Conservation (phyloP, 1,140 invertebrate species). For the Procambarus clarkii region DNA sequence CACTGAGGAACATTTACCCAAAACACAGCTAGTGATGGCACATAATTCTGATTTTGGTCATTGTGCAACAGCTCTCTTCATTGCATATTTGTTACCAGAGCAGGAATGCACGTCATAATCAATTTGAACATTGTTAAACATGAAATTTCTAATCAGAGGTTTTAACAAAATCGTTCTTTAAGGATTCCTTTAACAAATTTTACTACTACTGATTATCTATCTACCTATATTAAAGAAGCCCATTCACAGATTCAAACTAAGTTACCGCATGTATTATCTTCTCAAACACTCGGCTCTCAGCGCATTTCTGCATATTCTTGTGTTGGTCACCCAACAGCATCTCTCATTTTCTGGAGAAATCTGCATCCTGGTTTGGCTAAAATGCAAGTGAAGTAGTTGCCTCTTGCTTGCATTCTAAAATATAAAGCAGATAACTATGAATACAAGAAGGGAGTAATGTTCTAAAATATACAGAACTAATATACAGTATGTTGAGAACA, state of each 20-base stretch:
- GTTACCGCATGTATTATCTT: not conserved
- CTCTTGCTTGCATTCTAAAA: constrained; percentile 17
- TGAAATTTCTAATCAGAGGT: not conserved
- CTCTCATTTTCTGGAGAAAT: not conserved
- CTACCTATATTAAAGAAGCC: not conserved
- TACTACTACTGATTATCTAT: not conserved
- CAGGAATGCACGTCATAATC: not conserved
- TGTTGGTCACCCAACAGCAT: not conserved
- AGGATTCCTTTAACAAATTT: not conserved
- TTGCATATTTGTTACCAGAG: not conserved
- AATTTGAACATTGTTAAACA: not conserved
- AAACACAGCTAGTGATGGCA: constrained; percentile 2
- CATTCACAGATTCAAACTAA: not conserved
- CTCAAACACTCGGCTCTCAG: not conserved
- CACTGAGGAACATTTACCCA: not conserved
- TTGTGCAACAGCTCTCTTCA: not conserved
- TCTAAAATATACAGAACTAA: not conserved
- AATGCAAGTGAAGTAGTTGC: not conserved
- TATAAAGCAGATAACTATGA: not conserved
- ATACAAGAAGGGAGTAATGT: not conserved
- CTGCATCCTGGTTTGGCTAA: not conserved
- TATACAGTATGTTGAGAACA: too few relatives aligned
- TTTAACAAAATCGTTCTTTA: not conserved
- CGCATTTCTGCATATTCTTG: not conserved
- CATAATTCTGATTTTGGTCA: not conserved